phyloP scores from a whole-genome alignment of 2,888 invertebrate species.

The Cordilura impudica region DNA sequence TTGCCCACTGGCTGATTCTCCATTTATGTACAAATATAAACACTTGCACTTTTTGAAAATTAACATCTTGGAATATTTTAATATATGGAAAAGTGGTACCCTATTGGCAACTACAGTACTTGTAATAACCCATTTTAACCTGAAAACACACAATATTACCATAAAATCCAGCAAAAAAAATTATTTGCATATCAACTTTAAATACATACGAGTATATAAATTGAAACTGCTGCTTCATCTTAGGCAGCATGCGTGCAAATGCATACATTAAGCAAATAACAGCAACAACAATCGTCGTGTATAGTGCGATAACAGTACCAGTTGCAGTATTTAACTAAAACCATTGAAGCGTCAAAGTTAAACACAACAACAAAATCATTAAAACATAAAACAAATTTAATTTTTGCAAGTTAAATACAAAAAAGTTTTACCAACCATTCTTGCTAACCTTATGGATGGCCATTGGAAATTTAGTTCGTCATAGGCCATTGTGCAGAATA shows the following conservation, averaged over 20 bases:
- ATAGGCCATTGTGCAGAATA: slow-evolving; percentile 69
- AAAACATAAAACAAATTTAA: slow-evolving; percentile 20
- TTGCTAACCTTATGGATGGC: slow-evolving; percentile 52
- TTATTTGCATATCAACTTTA: too few relatives aligned
- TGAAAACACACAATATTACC: too few relatives aligned
- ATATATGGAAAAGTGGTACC: too few relatives aligned
- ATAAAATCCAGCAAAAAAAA: too few relatives aligned
- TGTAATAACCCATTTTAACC: too few relatives aligned
- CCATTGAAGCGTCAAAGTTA: slow-evolving; percentile 57
- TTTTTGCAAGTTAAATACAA: not conserved
- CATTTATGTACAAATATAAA: too few relatives aligned
- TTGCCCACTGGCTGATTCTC: too few relatives aligned
- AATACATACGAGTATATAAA: too few relatives aligned
- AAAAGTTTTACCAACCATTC: slow-evolving; percentile 8
- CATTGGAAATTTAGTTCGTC: slow-evolving; percentile 65
- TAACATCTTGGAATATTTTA: too few relatives aligned
- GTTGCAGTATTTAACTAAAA: slow-evolving; percentile 47
- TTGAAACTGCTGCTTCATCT: slow-evolving; percentile 39
- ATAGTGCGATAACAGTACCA: not conserved
- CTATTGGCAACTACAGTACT: too few relatives aligned
- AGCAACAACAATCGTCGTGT: slow-evolving; percentile 21
- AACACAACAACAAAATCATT: slow-evolving; percentile 46
- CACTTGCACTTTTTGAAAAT: too few relatives aligned
- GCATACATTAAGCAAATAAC: slow-evolving; percentile 43
- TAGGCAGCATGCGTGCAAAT: slow-evolving; percentile 57